Evolutionary conservation across 2,888 invertebrate genomes (phyloP).

Genomic region (Folsomia candida): DNA sequence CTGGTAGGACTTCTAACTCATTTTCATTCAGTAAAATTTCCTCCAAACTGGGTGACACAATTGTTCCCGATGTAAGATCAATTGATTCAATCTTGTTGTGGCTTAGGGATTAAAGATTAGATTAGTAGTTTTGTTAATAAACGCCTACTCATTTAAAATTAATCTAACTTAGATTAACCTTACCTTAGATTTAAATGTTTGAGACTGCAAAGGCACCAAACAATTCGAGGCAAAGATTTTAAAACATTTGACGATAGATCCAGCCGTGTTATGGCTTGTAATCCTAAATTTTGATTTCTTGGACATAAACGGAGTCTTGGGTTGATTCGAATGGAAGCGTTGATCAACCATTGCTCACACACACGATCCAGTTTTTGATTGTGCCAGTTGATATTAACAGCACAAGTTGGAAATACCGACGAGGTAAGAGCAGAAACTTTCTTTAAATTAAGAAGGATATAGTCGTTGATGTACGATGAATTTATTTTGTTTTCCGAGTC

Average conservation of each 20-base stretch:
- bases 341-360: slow-evolving; percentile 73
- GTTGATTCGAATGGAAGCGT: slow-evolving; percentile 81
- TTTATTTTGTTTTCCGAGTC: slow-evolving; percentile 93
- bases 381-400: slow-evolving; percentile 78
- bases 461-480: slow-evolving; percentile 54
- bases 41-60: slow-evolving; percentile 73
- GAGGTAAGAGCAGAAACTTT: slow-evolving; percentile 40
- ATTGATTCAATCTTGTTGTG: slow-evolving; percentile 83
- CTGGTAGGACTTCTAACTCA: slow-evolving; percentile 76
- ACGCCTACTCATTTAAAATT: too few species aligned
- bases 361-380: slow-evolving; percentile 72
- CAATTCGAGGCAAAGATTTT: slow-evolving; percentile 70
- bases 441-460: slow-evolving; percentile 40
- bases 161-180: too few species aligned
- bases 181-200: slow-evolving; percentile 77
- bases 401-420: slow-evolving; percentile 42
- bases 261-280: slow-evolving; percentile 88
- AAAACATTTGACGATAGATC: slow-evolving; percentile 90
- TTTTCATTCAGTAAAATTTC: slow-evolving; percentile 83
- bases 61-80: slow-evolving; percentile 23
- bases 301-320: slow-evolving; percentile 72
- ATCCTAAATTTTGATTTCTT: slow-evolving; percentile 65
- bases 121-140: too few species aligned
- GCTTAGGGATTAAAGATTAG: too few species aligned
- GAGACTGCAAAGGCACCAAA: slow-evolving; percentile 81